Evolutionary conservation across 2,113 vertebrate genomes (phyloP).

Genomic region (Ageneiosus marmoratus): DNA sequence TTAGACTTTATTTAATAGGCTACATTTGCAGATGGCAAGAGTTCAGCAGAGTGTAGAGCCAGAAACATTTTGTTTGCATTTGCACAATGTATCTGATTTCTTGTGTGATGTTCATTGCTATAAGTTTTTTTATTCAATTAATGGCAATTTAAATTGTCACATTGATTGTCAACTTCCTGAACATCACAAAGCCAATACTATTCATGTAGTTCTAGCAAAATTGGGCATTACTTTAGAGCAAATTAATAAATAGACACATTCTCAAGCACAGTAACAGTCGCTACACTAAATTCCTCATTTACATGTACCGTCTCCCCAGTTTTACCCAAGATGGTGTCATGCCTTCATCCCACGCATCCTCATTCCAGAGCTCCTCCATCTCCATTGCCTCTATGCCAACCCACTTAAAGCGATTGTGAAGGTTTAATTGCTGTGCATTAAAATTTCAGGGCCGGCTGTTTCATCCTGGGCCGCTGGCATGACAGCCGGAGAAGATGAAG

Average conservation of each 20-base stretch:
- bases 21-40: not conserved
- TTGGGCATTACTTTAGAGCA: not conserved
- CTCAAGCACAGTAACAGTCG: not conserved
- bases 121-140: too few relatives aligned
- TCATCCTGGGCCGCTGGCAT: conserved; percentile 31
- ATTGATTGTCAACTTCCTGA: not conserved
- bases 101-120: not conserved
- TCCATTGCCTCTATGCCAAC: conserved; percentile 34
- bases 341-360: not conserved
- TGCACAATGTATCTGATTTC: not conserved
- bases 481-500: conserved; percentile 43
- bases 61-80: not conserved
- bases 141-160: not conserved
- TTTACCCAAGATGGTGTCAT: not conserved
- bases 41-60: not conserved
- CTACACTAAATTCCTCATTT: not conserved
- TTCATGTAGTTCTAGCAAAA: not conserved
- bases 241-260: not conserved
- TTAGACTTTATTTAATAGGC: not conserved
- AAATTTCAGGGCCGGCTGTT: conserved; percentile 53
- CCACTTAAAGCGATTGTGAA: conserved; percentile 48
- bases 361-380: conserved; percentile 33
- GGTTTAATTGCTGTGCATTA: conserved; percentile 57
- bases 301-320: not conserved
- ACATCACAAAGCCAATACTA: not conserved